Conservation (phyloP, 2,888 invertebrate species). For the Leucophenga montana region DNA sequence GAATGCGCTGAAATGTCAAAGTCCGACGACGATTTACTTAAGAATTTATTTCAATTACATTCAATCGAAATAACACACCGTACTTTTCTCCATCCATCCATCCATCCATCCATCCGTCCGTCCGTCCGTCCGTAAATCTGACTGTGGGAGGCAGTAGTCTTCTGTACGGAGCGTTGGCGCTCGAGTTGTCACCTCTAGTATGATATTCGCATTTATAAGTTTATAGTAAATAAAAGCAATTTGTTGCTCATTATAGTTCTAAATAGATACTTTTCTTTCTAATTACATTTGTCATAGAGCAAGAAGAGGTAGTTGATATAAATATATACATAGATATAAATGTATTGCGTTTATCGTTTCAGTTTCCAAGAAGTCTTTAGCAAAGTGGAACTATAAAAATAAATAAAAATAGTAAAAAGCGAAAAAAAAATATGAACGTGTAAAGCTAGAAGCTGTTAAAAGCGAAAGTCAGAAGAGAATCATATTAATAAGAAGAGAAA, state of each 20-base stretch:
- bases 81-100: not conserved
- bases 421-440: too few species aligned
- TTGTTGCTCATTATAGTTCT: too few species aligned
- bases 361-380: too few species aligned
- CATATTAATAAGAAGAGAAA: not conserved
- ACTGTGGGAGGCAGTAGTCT: not conserved
- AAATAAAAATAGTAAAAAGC: not conserved
- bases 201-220: not conserved
- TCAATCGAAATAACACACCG: constrained; percentile 58
- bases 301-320: too few species aligned
- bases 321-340: too few species aligned
- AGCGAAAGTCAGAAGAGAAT: not conserved
- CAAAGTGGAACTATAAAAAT: not conserved
- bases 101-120: not conserved
- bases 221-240: too few species aligned
- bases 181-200: constrained; percentile 1
- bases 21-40: constrained; percentile 38
- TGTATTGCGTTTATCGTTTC: too few species aligned
- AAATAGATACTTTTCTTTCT: not conserved
- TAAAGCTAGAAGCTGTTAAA: not conserved
- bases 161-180: not conserved
- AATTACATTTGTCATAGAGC: not conserved
- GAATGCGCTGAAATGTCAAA: not conserved
- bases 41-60: constrained; percentile 65
- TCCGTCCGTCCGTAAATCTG: constrained; percentile 9